Evolutionary conservation across 2,797 vertebrate genomes (phyloP), one percentile per base, ranked within the genome.

Genomic region (Euthynnus affinis): DNA sequence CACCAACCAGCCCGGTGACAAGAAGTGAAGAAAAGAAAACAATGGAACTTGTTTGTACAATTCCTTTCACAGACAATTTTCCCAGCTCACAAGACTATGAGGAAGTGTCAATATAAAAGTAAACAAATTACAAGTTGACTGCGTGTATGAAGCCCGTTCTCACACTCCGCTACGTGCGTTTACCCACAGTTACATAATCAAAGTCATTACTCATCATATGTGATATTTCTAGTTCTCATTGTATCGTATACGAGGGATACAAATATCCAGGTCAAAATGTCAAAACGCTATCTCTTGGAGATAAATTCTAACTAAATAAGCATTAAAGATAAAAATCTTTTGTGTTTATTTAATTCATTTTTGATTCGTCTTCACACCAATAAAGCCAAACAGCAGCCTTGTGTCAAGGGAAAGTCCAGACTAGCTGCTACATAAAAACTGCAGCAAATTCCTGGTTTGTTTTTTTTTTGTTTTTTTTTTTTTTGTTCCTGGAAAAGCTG

Each of bases 391-490:
- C 18, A 27, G 4, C n/a, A 12, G 17, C 25, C 48, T 25, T 56
- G 42, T 44, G 5, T 6, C 9, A 44, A 44, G 5, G 27, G 53
- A 49, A 18, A 18, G 12, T 48, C 14, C 9, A 15, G n/a, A 2
- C 3, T 55, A n/a, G 13, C 34, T 20, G 9, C 14, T 42, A 70
- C 25, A 32, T 1, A 3, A 4, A 13, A 27, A 22, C 44, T 29
- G 52, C 23, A 55, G 46, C 32, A 12, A 29, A 68, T 79, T 81
- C 65, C 34, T 57, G 72, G 9, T n/a, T n/a, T n/a, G n/a, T n/a
- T n/a, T n/a, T n/a, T n/a, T n/a, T n/a, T n/a, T n/a, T n/a, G n/a
- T n/a, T n/a, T n/a, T n/a, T n/a, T n/a, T n/a, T 56, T 61, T 27
- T 56, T 69, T 13, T 76, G 74, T 75, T 69, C 62, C 49, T 37